Base-by-base conservation (phyloP, 2,113 vertebrate genomes). In the Amblyopsis rosae region DNA sequence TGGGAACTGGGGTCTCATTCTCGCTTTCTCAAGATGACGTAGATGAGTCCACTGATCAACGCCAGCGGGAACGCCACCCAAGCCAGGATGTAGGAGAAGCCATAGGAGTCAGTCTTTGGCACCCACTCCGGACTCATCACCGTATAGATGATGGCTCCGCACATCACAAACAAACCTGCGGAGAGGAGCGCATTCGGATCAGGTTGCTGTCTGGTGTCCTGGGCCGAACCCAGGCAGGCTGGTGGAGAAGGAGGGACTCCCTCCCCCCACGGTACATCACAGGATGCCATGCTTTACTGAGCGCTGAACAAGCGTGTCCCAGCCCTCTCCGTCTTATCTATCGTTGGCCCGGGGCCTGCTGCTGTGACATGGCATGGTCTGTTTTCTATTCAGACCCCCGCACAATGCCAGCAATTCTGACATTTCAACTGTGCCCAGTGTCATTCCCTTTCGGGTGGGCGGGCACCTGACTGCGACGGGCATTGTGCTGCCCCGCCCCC, bases 31-130 rank as follows among this genome's bases (percentile, higher is more conserved):
- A 99, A 89, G 90, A 99, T 96, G 90, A 96, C 88, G 0, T 98
- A 99, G 93, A 99, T 69, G 80, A 98, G 88, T 48, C 96, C 96
- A 4, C 97, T 98, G 90, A 96, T 93, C 17, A 97, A 82, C 12
- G 94, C 95, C 88, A 99, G 83, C 0, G 98, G 98, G 87, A 99
- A 96, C 58, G 96, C 95, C 82, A 98, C 88, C 98, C 98, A 99
- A 0, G 96, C 96, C 90, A 99, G 90, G 90, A 98, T 97, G 89
- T 98, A 99, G 86, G 95, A 89, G 0, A 94, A 99, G 76, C 98
- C 98, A 32, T 83, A 86, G 12, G 58, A 62, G 0, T 79, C 63
- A 0, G 19, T 48, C 47, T 59, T 63, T 32, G 26, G 10, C 62
- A 95, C 92, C 96, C 96, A 98, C 0, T 91, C 88, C 0, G 85